Percentiles rank a stretch among this genome's conserved stretches.
These are phyloP conservation scores for Protosalanx chinensis DNA, from an alignment of 2,797 vertebrate genomes.

Conservation along the genomic window DNA sequence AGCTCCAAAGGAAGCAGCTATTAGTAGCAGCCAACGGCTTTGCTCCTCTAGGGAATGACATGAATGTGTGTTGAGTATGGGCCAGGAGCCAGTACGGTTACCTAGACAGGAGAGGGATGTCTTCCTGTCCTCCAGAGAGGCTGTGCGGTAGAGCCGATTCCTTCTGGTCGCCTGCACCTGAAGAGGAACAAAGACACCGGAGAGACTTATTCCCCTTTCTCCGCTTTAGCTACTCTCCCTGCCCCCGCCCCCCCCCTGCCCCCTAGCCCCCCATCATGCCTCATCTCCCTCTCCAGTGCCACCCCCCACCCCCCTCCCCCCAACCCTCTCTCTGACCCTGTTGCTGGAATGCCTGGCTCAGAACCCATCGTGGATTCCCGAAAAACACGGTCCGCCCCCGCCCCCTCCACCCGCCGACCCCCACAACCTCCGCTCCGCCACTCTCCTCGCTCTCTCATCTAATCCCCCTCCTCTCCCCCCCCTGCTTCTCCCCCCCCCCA, in stretches of 20 bases:
- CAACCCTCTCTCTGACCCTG: constrained; percentile 50
- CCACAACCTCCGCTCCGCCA: not conserved
- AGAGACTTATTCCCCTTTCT: constrained; percentile 59
- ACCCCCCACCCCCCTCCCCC: constrained; percentile 15
- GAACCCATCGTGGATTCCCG: constrained; percentile 35
- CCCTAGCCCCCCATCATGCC: constrained; percentile 57
- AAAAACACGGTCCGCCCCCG: constrained; percentile 29
- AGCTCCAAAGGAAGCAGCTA: not conserved
- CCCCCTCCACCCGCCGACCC: constrained; percentile 24
- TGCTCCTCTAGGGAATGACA: not conserved
- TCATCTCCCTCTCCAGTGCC: constrained; percentile 56
- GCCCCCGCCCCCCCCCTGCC: constrained; percentile 64
- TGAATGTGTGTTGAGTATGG: not conserved
- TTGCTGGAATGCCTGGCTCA: constrained; percentile 55
- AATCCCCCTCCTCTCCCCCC: constrained; percentile 17
- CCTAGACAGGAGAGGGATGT: constrained; percentile 38
- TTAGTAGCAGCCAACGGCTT: not conserved
- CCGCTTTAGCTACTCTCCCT: constrained; percentile 61
- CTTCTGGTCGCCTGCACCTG: constrained; percentile 64
- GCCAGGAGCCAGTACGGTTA: constrained; percentile 16
- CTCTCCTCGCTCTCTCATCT: constrained; percentile 3
- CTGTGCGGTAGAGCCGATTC: constrained; percentile 53
- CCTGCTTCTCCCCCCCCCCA: not conserved
- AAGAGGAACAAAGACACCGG: constrained; percentile 68
- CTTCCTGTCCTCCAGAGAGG: constrained; percentile 37